Conservation (phyloP, 2,113 vertebrate genomes). For the Lepus americanus region DNA sequence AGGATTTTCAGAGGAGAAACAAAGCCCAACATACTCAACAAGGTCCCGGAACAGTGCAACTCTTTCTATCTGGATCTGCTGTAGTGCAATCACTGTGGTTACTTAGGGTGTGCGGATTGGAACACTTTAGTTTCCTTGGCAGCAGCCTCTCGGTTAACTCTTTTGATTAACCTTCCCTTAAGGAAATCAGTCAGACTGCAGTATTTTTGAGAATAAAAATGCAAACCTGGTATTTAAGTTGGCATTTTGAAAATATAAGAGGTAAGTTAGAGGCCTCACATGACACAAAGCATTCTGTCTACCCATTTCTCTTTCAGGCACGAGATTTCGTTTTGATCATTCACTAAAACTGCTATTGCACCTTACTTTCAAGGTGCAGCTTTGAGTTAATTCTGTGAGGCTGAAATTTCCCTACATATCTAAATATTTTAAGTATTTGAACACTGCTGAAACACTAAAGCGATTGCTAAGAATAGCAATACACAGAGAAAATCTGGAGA, state of each 20-base stretch:
- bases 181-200: constrained; percentile 28
- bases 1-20: neutral
- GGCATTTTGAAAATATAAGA: constrained; percentile 46
- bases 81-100: neutral
- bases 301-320: neutral
- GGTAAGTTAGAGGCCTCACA: neutral
- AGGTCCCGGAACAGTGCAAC: neutral
- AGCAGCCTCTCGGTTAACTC: neutral
- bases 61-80: neutral
- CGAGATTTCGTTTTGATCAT: neutral
- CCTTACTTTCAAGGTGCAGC: neutral
- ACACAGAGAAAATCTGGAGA: constrained; percentile 78
- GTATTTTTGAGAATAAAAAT: neutral
- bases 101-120: neutral
- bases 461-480: constrained; percentile 85
- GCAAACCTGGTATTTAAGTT: constrained; percentile 38
- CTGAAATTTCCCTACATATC: constrained; percentile 42
- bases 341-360: neutral
- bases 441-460: constrained; percentile 63
- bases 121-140: neutral
- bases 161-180: neutral
- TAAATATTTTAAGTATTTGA: constrained; percentile 65
- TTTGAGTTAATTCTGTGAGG: constrained; percentile 60
- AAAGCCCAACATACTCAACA: neutral
- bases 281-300: neutral